These are phyloP conservation scores for Mormyrops boulengeri DNA, from an alignment of 2,797 vertebrate genomes.

Conservation along the genomic window DNA sequence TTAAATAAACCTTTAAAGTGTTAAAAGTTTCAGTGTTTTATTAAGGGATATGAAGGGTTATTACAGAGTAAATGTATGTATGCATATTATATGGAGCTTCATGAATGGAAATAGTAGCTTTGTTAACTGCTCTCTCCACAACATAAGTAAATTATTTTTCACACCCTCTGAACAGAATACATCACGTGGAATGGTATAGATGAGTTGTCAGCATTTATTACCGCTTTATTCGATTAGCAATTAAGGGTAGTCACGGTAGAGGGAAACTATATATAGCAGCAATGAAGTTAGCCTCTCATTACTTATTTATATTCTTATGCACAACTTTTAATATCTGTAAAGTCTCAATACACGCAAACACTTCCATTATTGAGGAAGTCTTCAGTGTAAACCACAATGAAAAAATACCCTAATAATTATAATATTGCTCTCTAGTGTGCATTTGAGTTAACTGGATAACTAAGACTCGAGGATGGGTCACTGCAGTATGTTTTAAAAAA, in stretches of 20 bases:
- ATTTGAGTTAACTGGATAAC: neutral
- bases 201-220: neutral
- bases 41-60: neutral
- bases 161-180: neutral
- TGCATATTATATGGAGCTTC: neutral
- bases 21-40: neutral
- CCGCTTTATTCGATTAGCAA: neutral
- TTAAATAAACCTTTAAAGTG: slow-evolving; percentile 50
- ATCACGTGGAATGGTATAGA: neutral
- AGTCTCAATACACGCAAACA: neutral
- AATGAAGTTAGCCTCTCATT: neutral
- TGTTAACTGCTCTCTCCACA: neutral
- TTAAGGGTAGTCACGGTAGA: neutral
- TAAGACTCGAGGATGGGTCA: neutral
- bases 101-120: neutral
- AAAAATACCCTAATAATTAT: neutral
- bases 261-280: neutral
- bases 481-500: neutral
- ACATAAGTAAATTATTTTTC: neutral
- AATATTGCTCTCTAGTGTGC: neutral
- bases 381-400: neutral
- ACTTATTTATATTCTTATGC: neutral
- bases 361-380: neutral
- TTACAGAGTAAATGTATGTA: neutral
- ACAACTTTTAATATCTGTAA: neutral